Evolutionary conservation across 2,888 invertebrate genomes (phyloP).

Genomic region (Drosophila paranaensis): DNA sequence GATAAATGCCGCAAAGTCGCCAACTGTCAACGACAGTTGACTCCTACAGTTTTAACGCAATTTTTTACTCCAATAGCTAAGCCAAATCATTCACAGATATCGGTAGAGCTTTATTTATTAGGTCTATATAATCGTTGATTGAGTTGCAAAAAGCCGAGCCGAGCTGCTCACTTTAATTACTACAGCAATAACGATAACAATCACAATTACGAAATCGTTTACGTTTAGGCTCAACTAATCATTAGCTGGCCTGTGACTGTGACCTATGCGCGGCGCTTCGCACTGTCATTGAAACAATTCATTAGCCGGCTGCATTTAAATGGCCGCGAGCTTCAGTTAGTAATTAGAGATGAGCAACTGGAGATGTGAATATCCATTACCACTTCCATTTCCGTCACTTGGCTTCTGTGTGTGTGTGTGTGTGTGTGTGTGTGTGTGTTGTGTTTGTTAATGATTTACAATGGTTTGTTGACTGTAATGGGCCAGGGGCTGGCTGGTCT

Average conservation of each 20-base stretch:
- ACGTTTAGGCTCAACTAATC: conserved; percentile 33
- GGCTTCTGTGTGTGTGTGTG: conserved; percentile 18
- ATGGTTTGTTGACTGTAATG: conserved; percentile 33
- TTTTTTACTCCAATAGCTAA: background rate
- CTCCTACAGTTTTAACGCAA: background rate
- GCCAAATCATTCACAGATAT: background rate
- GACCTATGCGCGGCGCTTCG: conserved; percentile 18
- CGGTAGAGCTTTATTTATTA: background rate
- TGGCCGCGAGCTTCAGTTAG: conserved; percentile 43
- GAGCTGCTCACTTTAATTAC: background rate
- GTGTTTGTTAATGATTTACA: conserved; percentile 63
- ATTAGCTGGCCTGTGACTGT: conserved; percentile 29
- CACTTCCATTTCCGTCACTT: conserved; percentile 50
- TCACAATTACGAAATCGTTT: conserved; percentile 12
- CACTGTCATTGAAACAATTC: conserved; percentile 67
- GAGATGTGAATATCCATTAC: conserved; percentile 26
- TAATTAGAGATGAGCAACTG: conserved; percentile 51
- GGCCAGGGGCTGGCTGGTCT: conserved; percentile 27
- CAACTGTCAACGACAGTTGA: background rate
- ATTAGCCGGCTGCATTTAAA: conserved; percentile 54
- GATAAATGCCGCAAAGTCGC: no score
- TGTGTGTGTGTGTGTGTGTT: conserved; percentile 2
- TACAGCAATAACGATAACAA: conserved; percentile 1
- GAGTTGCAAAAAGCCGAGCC: background rate
- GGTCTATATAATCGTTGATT: background rate